These are phyloP conservation scores for Otus sunia DNA, from an alignment of 2,113 vertebrate species.

Conservation along the genomic window DNA sequence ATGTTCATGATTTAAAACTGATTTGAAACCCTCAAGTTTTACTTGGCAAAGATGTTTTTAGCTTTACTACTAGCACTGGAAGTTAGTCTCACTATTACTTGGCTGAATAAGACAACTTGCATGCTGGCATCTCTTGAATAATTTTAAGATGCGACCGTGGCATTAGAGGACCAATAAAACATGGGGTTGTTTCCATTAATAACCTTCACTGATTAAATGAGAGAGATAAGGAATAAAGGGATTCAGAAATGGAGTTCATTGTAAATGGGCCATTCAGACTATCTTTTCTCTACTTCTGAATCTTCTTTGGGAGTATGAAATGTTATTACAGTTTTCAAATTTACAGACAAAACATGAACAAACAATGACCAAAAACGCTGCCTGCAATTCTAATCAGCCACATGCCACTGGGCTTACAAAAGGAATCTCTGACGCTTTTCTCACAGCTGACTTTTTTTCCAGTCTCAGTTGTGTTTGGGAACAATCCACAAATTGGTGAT, in stretches of 20 bases:
- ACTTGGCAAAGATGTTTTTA: not conserved
- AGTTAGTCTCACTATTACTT: not conserved
- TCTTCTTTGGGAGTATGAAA: not conserved
- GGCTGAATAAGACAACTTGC: not conserved
- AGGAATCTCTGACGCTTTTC: not conserved
- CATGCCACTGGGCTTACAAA: not conserved
- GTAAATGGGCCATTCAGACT: not conserved
- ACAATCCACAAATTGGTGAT: not conserved
- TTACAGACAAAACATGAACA: constrained; percentile 12
- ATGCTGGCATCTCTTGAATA: not conserved
- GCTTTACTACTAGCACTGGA: not conserved
- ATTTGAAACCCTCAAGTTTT: not conserved
- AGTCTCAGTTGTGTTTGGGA: not conserved
- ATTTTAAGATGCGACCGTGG: not conserved
- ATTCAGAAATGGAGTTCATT: not conserved
- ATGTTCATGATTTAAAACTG: not conserved
- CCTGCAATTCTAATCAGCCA: constrained; percentile 1
- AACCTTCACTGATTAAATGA: not conserved
- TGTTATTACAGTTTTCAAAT: constrained; percentile 14
- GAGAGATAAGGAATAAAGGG: not conserved
- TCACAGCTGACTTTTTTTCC: not conserved
- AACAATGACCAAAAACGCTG: not conserved
- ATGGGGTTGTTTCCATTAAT: not conserved
- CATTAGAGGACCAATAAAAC: not conserved
- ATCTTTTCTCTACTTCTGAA: not conserved